Conservation (phyloP, 2,113 vertebrate species). For the Ranitomeya imitator region DNA sequence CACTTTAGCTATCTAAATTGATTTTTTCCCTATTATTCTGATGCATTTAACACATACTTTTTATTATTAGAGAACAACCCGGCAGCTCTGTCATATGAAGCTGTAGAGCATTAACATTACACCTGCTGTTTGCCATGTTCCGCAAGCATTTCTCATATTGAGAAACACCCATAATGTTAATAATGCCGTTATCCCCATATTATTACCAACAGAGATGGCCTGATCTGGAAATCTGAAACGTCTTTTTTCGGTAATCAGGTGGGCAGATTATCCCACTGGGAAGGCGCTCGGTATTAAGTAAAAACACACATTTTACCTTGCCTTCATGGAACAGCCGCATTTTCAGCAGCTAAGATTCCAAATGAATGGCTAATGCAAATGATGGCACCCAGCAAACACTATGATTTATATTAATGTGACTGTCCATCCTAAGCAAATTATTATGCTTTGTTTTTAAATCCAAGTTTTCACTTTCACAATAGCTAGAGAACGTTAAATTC, state of each 20-base stretch:
- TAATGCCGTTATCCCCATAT: neutral
- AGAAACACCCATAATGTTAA: constrained; percentile 2
- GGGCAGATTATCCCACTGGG: neutral
- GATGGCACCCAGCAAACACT: neutral
- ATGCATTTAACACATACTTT: neutral
- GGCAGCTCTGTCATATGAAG: neutral
- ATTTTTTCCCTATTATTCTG: neutral
- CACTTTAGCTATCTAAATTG: neutral
- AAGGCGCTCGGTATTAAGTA: neutral
- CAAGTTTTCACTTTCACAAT: neutral
- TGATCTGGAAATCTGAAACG: neutral
- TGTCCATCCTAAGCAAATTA: neutral
- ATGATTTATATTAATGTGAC: neutral
- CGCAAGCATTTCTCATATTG: neutral
- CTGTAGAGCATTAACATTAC: neutral
- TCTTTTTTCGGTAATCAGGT: neutral
- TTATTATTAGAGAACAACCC: neutral
- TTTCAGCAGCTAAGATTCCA: neutral
- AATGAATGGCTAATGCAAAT: neutral
- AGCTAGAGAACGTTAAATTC: neutral
- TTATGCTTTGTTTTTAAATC: neutral
- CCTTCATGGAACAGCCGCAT: neutral
- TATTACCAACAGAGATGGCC: neutral
- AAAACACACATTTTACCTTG: neutral
- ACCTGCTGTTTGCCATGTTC: constrained; percentile 5